Evolutionary conservation across 1,140 invertebrate genomes (phyloP).

Genomic region (Leptopilina clavipes): DNA sequence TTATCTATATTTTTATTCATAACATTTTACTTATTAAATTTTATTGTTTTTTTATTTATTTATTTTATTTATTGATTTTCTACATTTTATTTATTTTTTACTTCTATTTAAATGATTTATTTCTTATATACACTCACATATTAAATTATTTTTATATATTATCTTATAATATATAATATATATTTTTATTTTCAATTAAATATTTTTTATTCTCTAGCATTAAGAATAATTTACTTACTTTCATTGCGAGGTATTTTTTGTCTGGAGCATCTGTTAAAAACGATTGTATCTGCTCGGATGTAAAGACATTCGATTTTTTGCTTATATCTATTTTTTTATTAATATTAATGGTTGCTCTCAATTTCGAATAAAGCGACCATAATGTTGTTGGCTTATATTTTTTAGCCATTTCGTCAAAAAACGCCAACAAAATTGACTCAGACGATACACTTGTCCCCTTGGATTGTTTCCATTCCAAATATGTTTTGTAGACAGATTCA

Average conservation of each 20-base stretch:
- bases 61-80: neutral
- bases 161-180: too few species aligned
- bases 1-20: neutral
- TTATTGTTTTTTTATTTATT: neutral
- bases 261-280: too few species aligned
- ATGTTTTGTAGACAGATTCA: neutral
- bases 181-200: too few species aligned
- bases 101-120: neutral
- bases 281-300: too few species aligned
- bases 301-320: too few species aligned
- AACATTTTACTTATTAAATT: neutral
- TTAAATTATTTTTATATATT: too few species aligned
- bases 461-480: neutral
- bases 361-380: neutral
- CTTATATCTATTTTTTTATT: neutral
- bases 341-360: slow-evolving; percentile 3
- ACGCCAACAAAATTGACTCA: neutral
- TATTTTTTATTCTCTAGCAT: too few species aligned
- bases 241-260: too few species aligned
- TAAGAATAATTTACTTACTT: neutral
- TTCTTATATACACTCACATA: neutral
- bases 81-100: neutral
- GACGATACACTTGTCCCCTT: neutral
- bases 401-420: neutral
- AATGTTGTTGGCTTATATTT: neutral